phyloP scores from a whole-genome alignment of 2,888 invertebrate species.

The Agrotis exclamationis region DNA sequence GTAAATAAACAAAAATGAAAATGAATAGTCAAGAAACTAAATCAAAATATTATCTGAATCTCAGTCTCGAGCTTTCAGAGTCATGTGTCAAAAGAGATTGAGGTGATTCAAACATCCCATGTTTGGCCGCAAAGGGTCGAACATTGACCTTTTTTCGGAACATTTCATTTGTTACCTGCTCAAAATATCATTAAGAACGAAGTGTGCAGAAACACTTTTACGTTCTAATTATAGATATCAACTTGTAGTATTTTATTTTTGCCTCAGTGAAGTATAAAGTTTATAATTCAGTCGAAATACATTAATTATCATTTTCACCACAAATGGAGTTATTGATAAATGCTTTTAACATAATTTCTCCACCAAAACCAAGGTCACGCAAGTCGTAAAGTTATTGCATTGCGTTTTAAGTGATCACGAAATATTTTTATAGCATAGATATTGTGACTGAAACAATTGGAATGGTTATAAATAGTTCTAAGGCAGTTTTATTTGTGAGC shows the following conservation, averaged over 20 bases:
- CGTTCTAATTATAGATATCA: neutral
- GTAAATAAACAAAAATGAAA: neutral
- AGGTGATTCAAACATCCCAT: constrained; percentile 11
- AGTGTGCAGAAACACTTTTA: neutral
- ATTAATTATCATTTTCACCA: constrained; percentile 13
- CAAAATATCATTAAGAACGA: constrained; percentile 1
- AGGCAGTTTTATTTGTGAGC: neutral
- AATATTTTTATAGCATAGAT: constrained; percentile 45
- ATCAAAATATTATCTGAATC: neutral
- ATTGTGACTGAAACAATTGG: constrained; percentile 41
- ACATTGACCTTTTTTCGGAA: constrained; percentile 52
- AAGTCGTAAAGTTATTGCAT: constrained; percentile 39
- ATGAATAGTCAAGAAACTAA: neutral
- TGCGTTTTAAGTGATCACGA: constrained; percentile 50
- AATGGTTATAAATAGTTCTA: constrained; percentile 25
- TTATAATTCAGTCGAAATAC: neutral
- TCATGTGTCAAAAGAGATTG: constrained; percentile 44
- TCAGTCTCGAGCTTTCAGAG: constrained; percentile 6
- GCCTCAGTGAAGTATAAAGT: neutral
- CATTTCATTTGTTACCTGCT: constrained; percentile 42
- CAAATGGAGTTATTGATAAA: constrained; percentile 34
- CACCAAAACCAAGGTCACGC: constrained; percentile 49
- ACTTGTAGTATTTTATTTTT: neutral
- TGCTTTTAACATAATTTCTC: constrained; percentile 52
- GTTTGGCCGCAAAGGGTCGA: constrained; percentile 55